A percentile compares a stretch with the other conserved stretches of the same genome.
Evolutionary conservation across 2,888 invertebrate genomes (phyloP).

Genomic region (Ptilodon capucinus): DNA sequence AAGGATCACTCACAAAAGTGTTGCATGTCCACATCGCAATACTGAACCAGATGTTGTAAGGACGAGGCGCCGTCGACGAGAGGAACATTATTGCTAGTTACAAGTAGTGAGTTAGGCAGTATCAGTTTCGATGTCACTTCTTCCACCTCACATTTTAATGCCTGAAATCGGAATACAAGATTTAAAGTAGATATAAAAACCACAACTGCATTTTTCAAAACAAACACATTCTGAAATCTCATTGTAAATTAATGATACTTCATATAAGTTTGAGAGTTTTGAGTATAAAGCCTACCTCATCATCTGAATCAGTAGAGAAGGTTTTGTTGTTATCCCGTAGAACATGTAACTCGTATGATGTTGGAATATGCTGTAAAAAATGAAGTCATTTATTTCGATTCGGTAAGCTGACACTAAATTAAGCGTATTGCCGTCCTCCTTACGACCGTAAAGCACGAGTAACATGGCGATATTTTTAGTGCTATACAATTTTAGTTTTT

Average conservation of each 20-base stretch:
- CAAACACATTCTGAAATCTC: no score
- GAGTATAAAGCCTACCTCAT: constrained; percentile 40
- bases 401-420: no score
- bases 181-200: no score
- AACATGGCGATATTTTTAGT: no score
- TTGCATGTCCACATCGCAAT: constrained; percentile 67
- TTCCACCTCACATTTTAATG: constrained; percentile 52
- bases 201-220: no score
- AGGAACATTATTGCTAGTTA: constrained; percentile 53
- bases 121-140: constrained; percentile 41
- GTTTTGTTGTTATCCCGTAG: constrained; percentile 58
- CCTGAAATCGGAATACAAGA: constrained; percentile 34
- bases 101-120: constrained; percentile 44
- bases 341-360: constrained; percentile 62
- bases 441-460: no score
- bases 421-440: no score
- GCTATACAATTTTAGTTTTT: no score
- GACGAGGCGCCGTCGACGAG: constrained; percentile 44
- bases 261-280: no score
- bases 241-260: no score
- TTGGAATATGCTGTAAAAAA: constrained; percentile 66
- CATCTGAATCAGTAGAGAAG: constrained; percentile 21
- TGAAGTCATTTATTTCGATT: neutral
- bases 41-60: constrained; percentile 55
- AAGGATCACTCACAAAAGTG: constrained; percentile 64